Conservation (phyloP, 2,113 vertebrate species). For the Dinomys branickii region DNA sequence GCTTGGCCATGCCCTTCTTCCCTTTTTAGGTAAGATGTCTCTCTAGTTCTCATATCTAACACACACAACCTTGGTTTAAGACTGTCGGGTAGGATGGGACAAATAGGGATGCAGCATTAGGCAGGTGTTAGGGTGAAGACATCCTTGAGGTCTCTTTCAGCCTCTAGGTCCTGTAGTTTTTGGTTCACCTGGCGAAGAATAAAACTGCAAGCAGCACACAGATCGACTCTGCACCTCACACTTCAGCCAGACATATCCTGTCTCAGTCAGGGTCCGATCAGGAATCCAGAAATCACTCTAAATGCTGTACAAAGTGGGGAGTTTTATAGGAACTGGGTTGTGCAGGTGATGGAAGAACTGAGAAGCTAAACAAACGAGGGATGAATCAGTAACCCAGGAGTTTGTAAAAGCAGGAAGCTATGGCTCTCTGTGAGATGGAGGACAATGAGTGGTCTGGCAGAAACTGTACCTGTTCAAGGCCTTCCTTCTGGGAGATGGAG, state of each 20-base stretch:
- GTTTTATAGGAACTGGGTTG: not conserved
- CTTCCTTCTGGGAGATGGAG: not conserved
- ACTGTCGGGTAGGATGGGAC: too few species aligned
- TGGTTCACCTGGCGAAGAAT: not conserved
- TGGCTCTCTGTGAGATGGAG: not conserved
- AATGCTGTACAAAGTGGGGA: not conserved
- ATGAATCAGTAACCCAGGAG: not conserved
- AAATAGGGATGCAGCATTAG: not conserved
- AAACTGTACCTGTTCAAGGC: rapidly evolving
- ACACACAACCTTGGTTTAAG: not conserved
- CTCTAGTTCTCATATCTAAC: too few species aligned
- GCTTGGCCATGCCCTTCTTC: not conserved
- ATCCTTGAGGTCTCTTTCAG: not conserved
- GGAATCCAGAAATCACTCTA: not conserved
- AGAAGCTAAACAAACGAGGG: not conserved
- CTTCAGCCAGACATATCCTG: not conserved
- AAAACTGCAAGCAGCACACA: not conserved
- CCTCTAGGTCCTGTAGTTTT: not conserved
- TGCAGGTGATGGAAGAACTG: not conserved
- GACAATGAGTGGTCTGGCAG: not conserved
- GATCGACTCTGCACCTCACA: not conserved
- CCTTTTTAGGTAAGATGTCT: not conserved
- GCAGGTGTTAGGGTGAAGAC: not conserved
- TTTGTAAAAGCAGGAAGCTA: not conserved
- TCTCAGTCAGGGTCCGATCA: not conserved